Base-by-base conservation (phyloP, 2,797 vertebrate species). In the Ataeniobius toweri region DNA sequence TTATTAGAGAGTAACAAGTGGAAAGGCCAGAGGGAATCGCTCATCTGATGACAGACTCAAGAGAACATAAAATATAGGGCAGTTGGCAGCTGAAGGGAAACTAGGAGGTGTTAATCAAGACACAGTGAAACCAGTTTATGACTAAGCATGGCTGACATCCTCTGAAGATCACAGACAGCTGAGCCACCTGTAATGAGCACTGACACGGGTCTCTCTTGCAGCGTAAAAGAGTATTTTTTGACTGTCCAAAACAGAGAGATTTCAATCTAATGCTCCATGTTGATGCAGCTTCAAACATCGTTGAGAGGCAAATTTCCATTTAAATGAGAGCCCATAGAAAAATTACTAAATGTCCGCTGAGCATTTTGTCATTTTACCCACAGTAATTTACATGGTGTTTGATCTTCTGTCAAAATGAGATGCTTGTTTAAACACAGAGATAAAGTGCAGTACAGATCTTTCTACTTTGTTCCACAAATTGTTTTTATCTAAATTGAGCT, bases 291-390 rank as follows among this genome's bases (percentile, higher is more conserved):
- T 79, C 26, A 63, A 88, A 91, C 84, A 92, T 91, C 88, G 90
- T 81, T 88, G 89, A 88, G 84, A 81, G 76, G 67, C 83, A 93
- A 83, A 95, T 93, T 93, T 92, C 88, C 92, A 93, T 94, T 93
- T 93, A 91, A 93, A 92, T 93, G 85, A 91, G 87, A 90, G 83
- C 87, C 88, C 71, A 79, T 82, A 89, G 81, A 91, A 86, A 88
- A 89, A 93, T 83, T 76, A 80, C 81, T 89, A 89, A 93, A 90
- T 85, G 85, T 88, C 88, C 87, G 79, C 84, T 67, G 79, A 89
- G 82, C 85, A 88, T 89, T 89, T 89, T 89, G 85, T 88, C 86
- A 79, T 88, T 79, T 82, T 44, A 87, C 73, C 55, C 80, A 89
- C 80, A 86, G 86, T 89, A 88, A 92, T 93, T 93, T 89, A 85